A percentile compares a stretch with the other conserved stretches of the same genome.
phyloP scores from a whole-genome alignment of 2,797 vertebrate genomes.

The Taeniopygia guttata region DNA sequence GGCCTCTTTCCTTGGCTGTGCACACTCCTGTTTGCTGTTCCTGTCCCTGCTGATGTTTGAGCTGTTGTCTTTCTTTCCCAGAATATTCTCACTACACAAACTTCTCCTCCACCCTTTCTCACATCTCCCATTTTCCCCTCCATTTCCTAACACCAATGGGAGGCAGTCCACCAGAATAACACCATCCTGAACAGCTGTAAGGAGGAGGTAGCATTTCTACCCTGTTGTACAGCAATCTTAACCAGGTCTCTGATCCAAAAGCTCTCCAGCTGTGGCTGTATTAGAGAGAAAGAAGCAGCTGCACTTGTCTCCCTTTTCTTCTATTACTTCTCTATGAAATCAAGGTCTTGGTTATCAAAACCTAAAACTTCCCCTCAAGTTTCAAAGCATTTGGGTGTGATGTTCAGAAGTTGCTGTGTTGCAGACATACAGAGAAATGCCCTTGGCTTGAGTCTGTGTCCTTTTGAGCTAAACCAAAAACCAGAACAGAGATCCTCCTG shows the following conservation, averaged over 20 bases:
- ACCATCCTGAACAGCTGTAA: neutral
- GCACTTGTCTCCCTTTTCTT: neutral
- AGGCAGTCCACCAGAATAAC: neutral
- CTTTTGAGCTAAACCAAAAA: neutral
- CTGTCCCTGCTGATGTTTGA: neutral
- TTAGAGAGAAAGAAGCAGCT: neutral
- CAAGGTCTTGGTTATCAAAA: neutral
- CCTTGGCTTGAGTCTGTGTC: neutral
- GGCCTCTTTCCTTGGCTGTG: neutral
- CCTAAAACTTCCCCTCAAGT: neutral
- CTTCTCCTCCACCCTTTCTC: neutral
- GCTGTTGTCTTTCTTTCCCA: neutral
- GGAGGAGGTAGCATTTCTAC: neutral
- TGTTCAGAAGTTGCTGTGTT: neutral
- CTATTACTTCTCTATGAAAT: neutral
- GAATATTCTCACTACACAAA: neutral
- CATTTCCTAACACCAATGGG: neutral
- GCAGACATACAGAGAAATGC: neutral
- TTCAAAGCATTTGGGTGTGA: accelerated
- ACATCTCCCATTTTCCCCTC: neutral
- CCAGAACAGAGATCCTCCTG: neutral
- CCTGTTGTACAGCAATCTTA: neutral
- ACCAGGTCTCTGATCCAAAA: neutral
- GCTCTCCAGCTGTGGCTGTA: neutral
- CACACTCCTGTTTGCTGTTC: neutral